Base-by-base conservation (phyloP, 2,113 vertebrate genomes). In the Amblyopsis rosae region DNA sequence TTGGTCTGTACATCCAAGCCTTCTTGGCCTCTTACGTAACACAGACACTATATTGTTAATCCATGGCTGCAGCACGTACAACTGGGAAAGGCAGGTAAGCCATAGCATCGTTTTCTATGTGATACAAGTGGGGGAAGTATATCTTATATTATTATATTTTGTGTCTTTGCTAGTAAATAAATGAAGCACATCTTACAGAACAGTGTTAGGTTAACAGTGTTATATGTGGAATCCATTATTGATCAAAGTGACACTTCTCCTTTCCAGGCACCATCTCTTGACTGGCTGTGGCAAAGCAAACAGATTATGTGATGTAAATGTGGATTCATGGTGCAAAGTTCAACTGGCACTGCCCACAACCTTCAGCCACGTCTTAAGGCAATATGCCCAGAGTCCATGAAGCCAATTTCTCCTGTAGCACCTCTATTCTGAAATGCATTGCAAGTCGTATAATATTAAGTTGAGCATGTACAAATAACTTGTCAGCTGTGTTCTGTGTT, bases 11-110 rank as follows among this genome's bases (percentile, higher is more conserved):
- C 76, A 71, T 75, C 71, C 72, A 62, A 67, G 72, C 85, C 72
- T 77, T 47, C 75, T 83, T 47, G 59, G 57, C 73, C 62, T 48
- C 65, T 87, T 82, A 87, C 70, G 65, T 86, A 86, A 89, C 70
- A 69, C 70, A 17, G 67, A 71, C 73, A 75, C 72, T 70, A 72
- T 77, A 76, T 41, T 41, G 4, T 5, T 41, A 41, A 64, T 32
- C 75, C 72, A 71, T 70, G 77, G 75, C 82, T 78, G 76, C 69
- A 62, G 66, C 69, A 84, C 64, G 83, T 71, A 4, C 68, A 64
- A 73, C 54, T 58, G 59, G 69, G 9, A 26, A 51, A 76, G 74
- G 35, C 56, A 70, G 62, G 75, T 54, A 11, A 47, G 45, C 33
- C 45, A n/a, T 59, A 59, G 45, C 75, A 70, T 78, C 26, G 51